Conservation (phyloP, 2,113 vertebrate genomes). For the Percina caprodes region DNA sequence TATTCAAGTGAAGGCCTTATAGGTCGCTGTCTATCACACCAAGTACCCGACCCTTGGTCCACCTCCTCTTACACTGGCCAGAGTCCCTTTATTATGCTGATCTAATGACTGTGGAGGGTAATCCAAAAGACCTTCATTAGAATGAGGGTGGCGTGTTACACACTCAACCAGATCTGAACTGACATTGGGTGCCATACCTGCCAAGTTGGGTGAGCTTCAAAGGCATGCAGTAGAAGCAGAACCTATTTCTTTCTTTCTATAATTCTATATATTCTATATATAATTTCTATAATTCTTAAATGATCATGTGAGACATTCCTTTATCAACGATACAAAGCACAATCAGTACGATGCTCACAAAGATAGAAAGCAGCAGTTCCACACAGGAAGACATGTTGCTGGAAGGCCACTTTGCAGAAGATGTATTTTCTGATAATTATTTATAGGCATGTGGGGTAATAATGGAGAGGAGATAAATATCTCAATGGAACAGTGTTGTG, state of each 20-base stretch:
- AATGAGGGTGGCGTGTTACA: slow-evolving; percentile 55
- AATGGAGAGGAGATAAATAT: neutral
- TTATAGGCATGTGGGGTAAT: neutral
- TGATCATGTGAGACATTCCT: neutral
- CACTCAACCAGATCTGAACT: slow-evolving; percentile 48
- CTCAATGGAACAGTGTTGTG: neutral
- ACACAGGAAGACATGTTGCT: neutral
- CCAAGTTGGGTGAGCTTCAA: slow-evolving; percentile 54
- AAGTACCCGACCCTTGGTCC: slow-evolving; percentile 42
- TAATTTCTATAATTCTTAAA: neutral
- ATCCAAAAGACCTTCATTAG: slow-evolving; percentile 68
- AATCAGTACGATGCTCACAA: slow-evolving; percentile 8
- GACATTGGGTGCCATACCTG: slow-evolving; percentile 56
- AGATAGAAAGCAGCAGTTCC: neutral
- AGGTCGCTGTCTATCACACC: slow-evolving; percentile 72
- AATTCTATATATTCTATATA: no score
- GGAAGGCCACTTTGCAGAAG: neutral
- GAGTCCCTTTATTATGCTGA: slow-evolving; percentile 81
- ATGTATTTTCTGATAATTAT: slow-evolving; percentile 12
- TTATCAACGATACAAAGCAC: slow-evolving; percentile 1
- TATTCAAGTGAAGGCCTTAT: slow-evolving; percentile 71
- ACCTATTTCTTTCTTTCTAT: neutral
- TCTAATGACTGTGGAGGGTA: slow-evolving; percentile 75
- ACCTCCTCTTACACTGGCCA: slow-evolving; percentile 49
- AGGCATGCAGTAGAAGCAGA: neutral